These are phyloP conservation scores for Timema podura DNA, from an alignment of 2,888 invertebrate species.

Conservation along the genomic window DNA sequence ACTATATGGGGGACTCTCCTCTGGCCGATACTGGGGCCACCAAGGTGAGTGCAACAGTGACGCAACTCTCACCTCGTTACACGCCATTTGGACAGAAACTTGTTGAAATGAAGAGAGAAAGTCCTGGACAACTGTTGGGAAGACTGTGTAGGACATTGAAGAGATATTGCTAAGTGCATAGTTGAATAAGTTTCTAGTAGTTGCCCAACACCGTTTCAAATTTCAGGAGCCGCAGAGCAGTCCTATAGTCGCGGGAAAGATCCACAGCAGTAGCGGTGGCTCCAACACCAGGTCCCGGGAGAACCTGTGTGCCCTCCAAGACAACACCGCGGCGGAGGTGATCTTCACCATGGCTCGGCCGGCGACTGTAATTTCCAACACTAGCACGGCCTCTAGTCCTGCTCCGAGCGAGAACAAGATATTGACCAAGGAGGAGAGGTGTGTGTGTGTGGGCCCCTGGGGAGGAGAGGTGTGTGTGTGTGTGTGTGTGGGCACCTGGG, in stretches of 20 bases:
- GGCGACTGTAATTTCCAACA: constrained; percentile 60
- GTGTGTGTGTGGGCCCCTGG: not conserved
- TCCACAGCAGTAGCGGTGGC: constrained; percentile 25
- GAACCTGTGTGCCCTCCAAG: constrained; percentile 41
- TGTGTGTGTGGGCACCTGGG: not conserved
- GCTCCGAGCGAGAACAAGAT: constrained; percentile 54
- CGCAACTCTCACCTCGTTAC: too few species aligned
- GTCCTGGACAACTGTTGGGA: not conserved
- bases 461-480: too few species aligned
- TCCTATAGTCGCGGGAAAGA: constrained; percentile 23
- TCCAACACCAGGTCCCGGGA: constrained; percentile 42
- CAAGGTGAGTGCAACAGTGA: too few species aligned
- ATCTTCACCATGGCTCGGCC: constrained; percentile 62
- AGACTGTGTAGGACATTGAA: too few species aligned
- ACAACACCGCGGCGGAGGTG: constrained; percentile 46
- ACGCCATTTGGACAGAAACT: not conserved
- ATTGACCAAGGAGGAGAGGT: constrained; percentile 54
- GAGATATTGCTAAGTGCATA: too few species aligned
- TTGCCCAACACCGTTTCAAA: not conserved
- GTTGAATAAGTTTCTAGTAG: not conserved
- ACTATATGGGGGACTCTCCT: constrained; percentile 48
- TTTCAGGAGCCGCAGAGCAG: constrained; percentile 24
- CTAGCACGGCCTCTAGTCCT: constrained; percentile 55
- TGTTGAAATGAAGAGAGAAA: too few species aligned
- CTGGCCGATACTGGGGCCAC: not conserved